Base-by-base conservation (phyloP, 2,113 vertebrate genomes). In the Lophochroa leadbeateri region DNA sequence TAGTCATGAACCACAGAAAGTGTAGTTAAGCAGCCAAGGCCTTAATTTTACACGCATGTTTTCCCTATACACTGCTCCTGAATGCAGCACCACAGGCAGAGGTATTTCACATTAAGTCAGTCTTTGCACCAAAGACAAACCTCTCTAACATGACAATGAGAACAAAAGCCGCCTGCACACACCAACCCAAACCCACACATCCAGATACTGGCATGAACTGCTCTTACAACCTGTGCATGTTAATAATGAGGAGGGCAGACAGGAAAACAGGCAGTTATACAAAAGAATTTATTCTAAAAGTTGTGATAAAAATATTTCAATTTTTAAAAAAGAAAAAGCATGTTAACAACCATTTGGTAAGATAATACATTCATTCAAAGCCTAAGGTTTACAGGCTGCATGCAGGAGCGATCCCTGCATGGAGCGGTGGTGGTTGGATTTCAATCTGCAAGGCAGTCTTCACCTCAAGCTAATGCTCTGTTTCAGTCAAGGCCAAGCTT, bases 201-300 rank as follows among this genome's bases (percentile, higher is more conserved):
- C 44, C 63, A n/a, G 21, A 43, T 14, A 58, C 19, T 0, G 2
- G 72, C 76, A 50, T 0, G 9, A 90, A n/a, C 39, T 15, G n/a
- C 64, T 84, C 71, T 35, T 49, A 47, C 13, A 94, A 28, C 50
- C 46, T 18, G 5, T 6, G 11, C 4, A 18, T 7, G 13, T 58
- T 49, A n/a, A 41, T 61, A 72, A 82, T 3, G 25, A 88, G 20
- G 33, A 37, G 49, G 13, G 55, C 64, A 75, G 35, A 55, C 64
- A 55, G 68, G 29, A 78, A 76, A 82, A 10, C 18, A 58, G 28
- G 37, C 57, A 76, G 58, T 57, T 77, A 21, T 76, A 84, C 28
- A 58, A 95, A 97, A 93, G 50, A 92, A 61, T 96, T 96, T 96
- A 96, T 96, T 96, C 71, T 58, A 82, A 69, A 82, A 86, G 49